A percentile compares a stretch with the other conserved stretches of the same genome.
These are phyloP conservation scores for Melitaea cinxia DNA, from an alignment of 1,140 invertebrate genomes.

Conservation along the genomic window DNA sequence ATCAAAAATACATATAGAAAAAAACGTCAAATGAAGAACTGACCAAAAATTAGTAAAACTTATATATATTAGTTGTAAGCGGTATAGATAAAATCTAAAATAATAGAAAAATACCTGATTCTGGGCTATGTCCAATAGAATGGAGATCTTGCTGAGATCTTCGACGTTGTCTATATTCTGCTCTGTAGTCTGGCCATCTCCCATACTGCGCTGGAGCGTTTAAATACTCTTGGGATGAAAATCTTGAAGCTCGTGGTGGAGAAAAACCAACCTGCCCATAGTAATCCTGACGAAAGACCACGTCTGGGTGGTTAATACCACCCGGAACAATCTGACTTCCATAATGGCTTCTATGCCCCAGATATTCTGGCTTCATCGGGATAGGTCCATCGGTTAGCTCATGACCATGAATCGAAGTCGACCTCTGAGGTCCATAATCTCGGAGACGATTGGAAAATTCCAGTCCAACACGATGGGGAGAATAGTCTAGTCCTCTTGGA, in stretches of 20 bases:
- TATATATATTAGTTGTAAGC: no score
- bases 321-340: conserved; percentile 69
- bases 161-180: conserved; percentile 69
- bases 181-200: conserved; percentile 65
- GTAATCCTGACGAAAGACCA: conserved; percentile 77
- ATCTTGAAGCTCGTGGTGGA: conserved; percentile 71
- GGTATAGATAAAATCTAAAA: background rate
- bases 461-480: conserved; percentile 71
- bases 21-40: no score
- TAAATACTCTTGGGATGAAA: conserved; percentile 80
- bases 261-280: conserved; percentile 71
- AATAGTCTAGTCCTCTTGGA: conserved; percentile 75
- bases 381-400: conserved; percentile 71
- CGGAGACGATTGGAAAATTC: conserved; percentile 70
- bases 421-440: conserved; percentile 72
- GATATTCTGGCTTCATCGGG: conserved; percentile 67
- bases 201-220: conserved; percentile 70
- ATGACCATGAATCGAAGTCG: conserved; percentile 77
- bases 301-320: conserved; percentile 72
- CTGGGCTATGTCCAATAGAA: conserved; percentile 71
- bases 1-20: no score
- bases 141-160: conserved; percentile 78
- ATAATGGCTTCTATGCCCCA: conserved; percentile 64
- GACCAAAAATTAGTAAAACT: no score
- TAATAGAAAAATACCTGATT: conserved; percentile 63